Percentiles rank a stretch among this genome's conserved stretches.
phyloP scores from a whole-genome alignment of 1,140 invertebrate species.

The Scylla paramamosain region DNA sequence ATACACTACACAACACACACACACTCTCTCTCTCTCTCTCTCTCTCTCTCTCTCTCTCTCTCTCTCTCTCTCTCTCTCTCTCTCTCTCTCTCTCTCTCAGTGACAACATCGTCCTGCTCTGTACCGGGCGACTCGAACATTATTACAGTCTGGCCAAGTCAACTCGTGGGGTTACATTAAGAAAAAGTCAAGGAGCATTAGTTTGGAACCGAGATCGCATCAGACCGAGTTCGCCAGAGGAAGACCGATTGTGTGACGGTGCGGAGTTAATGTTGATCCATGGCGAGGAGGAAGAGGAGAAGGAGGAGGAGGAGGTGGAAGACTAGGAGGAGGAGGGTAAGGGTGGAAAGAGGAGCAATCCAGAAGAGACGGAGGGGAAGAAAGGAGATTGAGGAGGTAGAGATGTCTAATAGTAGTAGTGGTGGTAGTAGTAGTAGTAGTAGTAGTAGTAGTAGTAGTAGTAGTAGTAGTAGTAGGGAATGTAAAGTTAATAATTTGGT shows the following conservation, averaged over 20 bases:
- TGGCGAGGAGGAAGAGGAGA: background rate
- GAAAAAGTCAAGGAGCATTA: background rate
- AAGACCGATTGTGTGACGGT: background rate
- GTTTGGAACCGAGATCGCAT: background rate
- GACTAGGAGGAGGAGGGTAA: background rate
- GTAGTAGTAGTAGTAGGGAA: background rate
- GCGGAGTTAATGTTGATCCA: slow-evolving; percentile 7
- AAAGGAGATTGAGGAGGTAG: background rate
- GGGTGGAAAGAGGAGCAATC: no score
- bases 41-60: background rate
- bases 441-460: background rate
- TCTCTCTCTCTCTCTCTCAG: background rate
- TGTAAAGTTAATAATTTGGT: no score
- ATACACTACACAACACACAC: background rate
- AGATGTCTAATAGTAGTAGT: background rate
- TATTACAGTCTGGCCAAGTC: background rate
- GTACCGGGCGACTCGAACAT: background rate
- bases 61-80: slow-evolving; percentile 16
- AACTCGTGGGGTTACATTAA: background rate
- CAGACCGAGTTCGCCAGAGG: background rate
- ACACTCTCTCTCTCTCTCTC: background rate
- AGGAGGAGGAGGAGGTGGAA: background rate
- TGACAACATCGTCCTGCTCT: background rate
- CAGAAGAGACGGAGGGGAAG: background rate
- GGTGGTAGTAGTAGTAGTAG: no score